Conservation (phyloP, 2,113 vertebrate species). For the Phasianus colchicus region DNA sequence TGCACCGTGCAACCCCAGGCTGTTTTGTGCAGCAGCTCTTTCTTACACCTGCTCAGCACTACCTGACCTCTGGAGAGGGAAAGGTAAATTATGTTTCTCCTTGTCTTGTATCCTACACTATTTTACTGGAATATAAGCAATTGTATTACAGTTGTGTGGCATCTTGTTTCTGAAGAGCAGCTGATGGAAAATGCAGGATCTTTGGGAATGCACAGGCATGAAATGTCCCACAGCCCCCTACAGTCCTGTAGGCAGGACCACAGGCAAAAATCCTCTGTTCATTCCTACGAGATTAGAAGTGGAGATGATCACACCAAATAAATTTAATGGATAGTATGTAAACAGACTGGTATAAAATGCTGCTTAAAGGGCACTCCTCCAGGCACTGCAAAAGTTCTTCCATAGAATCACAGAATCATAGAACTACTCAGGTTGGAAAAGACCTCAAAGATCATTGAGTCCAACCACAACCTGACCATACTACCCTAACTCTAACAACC, state of each 20-base stretch:
- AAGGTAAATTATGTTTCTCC: background rate
- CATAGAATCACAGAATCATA: no score
- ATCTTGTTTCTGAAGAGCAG: background rate
- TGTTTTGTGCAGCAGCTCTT: constrained; percentile 8
- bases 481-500: no score
- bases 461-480: no score
- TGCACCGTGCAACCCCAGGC: background rate
- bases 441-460: no score
- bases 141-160: background rate
- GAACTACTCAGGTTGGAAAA: no score
- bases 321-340: background rate
- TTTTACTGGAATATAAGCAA: background rate
- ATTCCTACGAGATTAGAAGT: background rate
- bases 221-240: background rate
- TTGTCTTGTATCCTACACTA: background rate
- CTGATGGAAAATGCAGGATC: background rate
- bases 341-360: background rate
- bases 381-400: background rate
- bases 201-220: background rate
- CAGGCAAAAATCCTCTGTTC: background rate
- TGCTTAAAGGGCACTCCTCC: background rate
- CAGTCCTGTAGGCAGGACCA: no score
- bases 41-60: constrained; percentile 33
- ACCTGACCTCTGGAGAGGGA: background rate
- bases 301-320: background rate